These are phyloP conservation scores for Chymomyza caudatula DNA, from an alignment of 2,888 invertebrate species.

Conservation along the genomic window DNA sequence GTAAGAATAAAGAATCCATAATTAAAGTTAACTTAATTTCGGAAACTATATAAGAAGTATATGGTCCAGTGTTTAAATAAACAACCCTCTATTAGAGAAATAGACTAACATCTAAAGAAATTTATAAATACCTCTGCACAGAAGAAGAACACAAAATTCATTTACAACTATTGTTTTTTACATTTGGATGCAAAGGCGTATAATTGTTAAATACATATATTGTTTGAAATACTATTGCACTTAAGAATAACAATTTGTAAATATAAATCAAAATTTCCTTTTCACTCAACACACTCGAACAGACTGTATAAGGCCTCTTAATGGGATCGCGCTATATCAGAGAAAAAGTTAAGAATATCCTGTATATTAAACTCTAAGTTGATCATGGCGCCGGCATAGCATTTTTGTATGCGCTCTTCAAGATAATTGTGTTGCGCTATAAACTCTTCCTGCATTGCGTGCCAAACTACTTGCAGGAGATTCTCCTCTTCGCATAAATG, in stretches of 20 bases:
- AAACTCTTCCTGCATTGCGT: slow-evolving; percentile 99
- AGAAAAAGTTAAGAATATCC: slow-evolving; percentile 97
- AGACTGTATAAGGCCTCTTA: slow-evolving; percentile 75
- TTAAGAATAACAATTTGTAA: slow-evolving; percentile 58
- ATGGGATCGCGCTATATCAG: slow-evolving; percentile 98
- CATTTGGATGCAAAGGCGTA: slow-evolving; percentile 43
- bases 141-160: too few species aligned
- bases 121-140: too few species aligned
- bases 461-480: slow-evolving; percentile 96
- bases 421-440: slow-evolving; percentile 96
- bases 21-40: too few species aligned
- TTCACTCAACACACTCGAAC: slow-evolving; percentile 3
- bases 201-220: slow-evolving; percentile 38
- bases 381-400: slow-evolving; percentile 97
- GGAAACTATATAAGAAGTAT: too few species aligned
- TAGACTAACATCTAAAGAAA: too few species aligned
- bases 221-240: slow-evolving; percentile 73
- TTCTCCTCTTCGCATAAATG: slow-evolving; percentile 97
- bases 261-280: not conserved
- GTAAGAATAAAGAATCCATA: too few species aligned
- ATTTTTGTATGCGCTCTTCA: slow-evolving; percentile 94
- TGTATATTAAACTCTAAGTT: slow-evolving; percentile 95
- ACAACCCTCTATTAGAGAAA: too few species aligned
- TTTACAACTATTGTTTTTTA: slow-evolving; percentile 39
- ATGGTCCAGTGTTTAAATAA: too few species aligned